Percentiles rank a stretch among this genome's conserved stretches.
These are phyloP conservation scores for Osmoderma eremita DNA, from an alignment of 2,888 invertebrate species.

Conservation along the genomic window DNA sequence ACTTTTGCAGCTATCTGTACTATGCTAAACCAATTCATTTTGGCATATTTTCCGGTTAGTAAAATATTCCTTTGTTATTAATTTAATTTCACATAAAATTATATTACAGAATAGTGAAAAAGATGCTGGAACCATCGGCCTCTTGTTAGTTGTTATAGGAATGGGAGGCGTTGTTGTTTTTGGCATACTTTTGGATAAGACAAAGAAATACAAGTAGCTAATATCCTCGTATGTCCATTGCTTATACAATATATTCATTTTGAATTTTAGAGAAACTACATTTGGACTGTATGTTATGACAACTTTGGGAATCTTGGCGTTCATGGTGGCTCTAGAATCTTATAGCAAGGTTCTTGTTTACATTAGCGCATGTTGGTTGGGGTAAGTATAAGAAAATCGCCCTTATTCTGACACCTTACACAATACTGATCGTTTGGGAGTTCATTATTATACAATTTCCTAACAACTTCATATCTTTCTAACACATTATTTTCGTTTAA, in stretches of 20 bases:
- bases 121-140: conserved; percentile 90
- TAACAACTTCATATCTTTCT: conserved; percentile 1
- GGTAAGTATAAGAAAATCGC: conserved; percentile 49
- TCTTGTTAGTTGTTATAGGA: conserved; percentile 88
- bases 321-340: conserved; percentile 48
- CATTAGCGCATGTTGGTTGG: conserved; percentile 47
- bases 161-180: conserved; percentile 90
- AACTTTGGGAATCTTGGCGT: conserved; percentile 47
- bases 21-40: conserved; percentile 86
- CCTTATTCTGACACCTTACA: too few relatives aligned
- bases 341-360: conserved; percentile 47
- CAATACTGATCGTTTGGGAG: too few relatives aligned
- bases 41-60: conserved; percentile 80
- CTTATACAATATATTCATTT: too few relatives aligned
- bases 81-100: not conserved
- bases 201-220: conserved; percentile 87
- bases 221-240: too few relatives aligned
- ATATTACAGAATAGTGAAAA: conserved; percentile 68
- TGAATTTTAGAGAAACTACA: conserved; percentile 47
- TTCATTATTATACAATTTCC: too few relatives aligned
- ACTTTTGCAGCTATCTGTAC: conserved; percentile 96
- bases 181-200: conserved; percentile 90
- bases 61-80: not conserved
- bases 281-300: conserved; percentile 48
- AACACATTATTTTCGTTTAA: not conserved